These are phyloP conservation scores for Meloidogyne exigua DNA, from an alignment of 1,140 invertebrate species.

Conservation along the genomic window DNA sequence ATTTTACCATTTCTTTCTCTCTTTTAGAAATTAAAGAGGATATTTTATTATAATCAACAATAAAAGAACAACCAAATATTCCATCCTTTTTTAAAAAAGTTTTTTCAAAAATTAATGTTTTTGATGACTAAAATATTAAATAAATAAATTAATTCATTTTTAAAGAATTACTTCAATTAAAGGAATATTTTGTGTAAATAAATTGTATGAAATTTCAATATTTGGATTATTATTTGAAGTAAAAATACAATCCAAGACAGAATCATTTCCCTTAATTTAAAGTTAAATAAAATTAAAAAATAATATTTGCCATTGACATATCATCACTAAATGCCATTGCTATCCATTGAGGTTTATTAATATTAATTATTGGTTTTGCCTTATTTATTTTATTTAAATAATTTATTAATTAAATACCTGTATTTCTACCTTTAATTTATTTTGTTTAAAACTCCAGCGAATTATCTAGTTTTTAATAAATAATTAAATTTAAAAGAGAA, in stretches of 20 bases:
- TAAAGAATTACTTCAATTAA: constrained; percentile 10
- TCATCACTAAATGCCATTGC: constrained; percentile 24
- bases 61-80: constrained; percentile 15
- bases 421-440: constrained; percentile 20
- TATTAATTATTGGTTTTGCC: not conserved
- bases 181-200: constrained; percentile 22
- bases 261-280: constrained; percentile 11
- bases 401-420: constrained; percentile 7
- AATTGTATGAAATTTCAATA: constrained; percentile 24
- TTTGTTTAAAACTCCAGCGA: constrained; percentile 11
- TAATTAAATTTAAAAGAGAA: not conserved
- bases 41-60: constrained; percentile 19
- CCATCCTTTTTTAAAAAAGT: not conserved
- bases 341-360: constrained; percentile 21
- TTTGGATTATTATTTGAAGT: constrained; percentile 1
- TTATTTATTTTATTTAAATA: not conserved
- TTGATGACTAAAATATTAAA: constrained; percentile 19
- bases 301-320: constrained; percentile 11
- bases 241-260: constrained; percentile 17
- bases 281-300: not conserved
- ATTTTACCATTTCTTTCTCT: constrained; percentile 24
- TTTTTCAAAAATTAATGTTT: not conserved
- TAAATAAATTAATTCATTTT: not conserved
- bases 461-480: not conserved
- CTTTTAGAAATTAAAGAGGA: not conserved